Base-by-base conservation (phyloP, 2,888 invertebrate species). In the Celastrina argiolus region DNA sequence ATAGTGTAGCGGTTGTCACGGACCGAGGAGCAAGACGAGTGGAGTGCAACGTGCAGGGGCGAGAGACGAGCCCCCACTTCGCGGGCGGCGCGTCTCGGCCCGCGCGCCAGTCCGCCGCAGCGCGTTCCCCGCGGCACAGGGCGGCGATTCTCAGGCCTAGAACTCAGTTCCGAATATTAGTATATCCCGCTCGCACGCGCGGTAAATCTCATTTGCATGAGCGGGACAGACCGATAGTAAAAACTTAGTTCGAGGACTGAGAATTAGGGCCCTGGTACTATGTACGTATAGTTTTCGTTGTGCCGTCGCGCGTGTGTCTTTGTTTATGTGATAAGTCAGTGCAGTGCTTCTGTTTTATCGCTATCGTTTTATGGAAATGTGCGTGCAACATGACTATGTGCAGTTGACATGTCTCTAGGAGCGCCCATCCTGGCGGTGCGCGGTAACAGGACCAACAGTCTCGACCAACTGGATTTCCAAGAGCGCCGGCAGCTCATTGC, bases 401-500 rank as follows among this genome's bases (percentile, higher is more conserved):
- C 82, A 90, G 90, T 88, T 90, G 91, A 90, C 87, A 91, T 90
- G 91, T 89, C 91, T 82, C 81, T 89, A 84, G 87, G 84, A 88
- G 88, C 89, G 85, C 87, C 88, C 84, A 85, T 85, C 79, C 87
- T 84, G 84, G 87, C 87, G 88, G 88, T 87, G 88, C 90, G 90
- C 88, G 88, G 88, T 75, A 85, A 86, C 73, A 86, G 96, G 78
- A 96, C 96, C 89, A 96, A 94, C 86, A 96, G 96, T 81, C 93
- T 97, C 92, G 97, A 97, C 92, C 96, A 96, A 90, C 93, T 97
- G 68, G 97, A 97, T 91, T 97, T 97, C 84, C 97, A 97, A 88
- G 97, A 97, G 92, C 97, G 97, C 84, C 92, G 97, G 77, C 96
- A 97, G 87, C 91, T 97, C 80, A 97, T 97, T 74, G 97, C 97